phyloP scores from a whole-genome alignment of 2,113 vertebrate genomes.

The Archilochus colubris region DNA sequence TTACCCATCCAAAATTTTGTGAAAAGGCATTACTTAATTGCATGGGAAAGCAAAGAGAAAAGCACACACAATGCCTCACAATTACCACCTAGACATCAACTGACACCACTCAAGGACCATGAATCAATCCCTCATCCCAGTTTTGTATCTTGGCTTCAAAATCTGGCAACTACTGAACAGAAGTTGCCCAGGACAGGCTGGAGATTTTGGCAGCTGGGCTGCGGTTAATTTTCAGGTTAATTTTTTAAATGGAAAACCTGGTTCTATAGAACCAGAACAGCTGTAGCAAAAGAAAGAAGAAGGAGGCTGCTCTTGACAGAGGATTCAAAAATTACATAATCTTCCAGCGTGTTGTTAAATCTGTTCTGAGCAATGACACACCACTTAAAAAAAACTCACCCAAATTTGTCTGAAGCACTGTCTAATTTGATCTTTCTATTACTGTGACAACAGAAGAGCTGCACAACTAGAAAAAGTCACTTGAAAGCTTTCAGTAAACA shows the following conservation, averaged over 20 bases:
- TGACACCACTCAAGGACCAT: background rate
- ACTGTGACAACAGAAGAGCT: conserved; percentile 27
- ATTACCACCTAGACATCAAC: background rate
- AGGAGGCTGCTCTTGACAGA: background rate
- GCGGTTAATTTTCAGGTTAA: background rate
- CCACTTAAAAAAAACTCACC: background rate
- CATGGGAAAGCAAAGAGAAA: background rate
- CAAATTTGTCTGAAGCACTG: conserved; percentile 7
- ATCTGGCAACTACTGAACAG: background rate
- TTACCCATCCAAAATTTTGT: background rate
- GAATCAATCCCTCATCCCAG: background rate
- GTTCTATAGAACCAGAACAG: background rate
- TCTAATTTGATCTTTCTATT: background rate
- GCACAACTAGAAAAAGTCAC: background rate
- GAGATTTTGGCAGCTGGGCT: background rate
- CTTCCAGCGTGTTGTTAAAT: background rate
- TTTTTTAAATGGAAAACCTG: background rate
- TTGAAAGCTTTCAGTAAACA: conserved; percentile 48
- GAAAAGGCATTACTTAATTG: background rate
- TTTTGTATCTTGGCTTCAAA: background rate
- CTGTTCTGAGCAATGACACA: background rate
- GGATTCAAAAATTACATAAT: background rate
- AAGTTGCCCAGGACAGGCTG: background rate
- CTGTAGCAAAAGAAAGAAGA: background rate
- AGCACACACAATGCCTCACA: background rate